These are phyloP conservation scores for Clarias fuscus DNA, from an alignment of 2,797 vertebrate species.

Conservation along the genomic window DNA sequence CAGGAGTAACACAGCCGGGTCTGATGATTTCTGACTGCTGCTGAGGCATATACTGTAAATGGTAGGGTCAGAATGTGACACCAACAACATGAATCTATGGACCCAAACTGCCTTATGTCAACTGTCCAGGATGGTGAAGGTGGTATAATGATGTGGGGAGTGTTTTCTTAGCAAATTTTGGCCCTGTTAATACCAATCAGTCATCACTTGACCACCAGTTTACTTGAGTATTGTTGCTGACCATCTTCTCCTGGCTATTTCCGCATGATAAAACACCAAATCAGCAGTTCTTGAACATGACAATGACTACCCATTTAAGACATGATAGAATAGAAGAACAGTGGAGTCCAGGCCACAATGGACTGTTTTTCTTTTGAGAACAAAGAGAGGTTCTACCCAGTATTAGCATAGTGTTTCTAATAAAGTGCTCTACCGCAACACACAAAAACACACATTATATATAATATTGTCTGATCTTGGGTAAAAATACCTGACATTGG, in stretches of 20 bases:
- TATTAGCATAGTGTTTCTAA: neutral
- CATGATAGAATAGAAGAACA: neutral
- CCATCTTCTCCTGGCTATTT: neutral
- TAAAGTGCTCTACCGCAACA: neutral
- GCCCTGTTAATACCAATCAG: neutral
- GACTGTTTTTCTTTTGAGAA: neutral
- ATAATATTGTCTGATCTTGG: neutral
- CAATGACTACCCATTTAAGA: neutral
- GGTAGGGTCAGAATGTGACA: neutral
- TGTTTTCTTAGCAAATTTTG: neutral
- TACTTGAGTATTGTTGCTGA: neutral
- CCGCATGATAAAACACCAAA: neutral
- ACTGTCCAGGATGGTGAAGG: neutral
- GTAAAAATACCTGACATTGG: conserved; percentile 68
- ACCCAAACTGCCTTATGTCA: neutral
- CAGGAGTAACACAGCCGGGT: neutral
- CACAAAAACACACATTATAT: neutral
- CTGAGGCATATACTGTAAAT: neutral
- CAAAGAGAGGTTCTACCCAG: neutral
- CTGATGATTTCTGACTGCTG: neutral
- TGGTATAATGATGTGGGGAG: neutral
- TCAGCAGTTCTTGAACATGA: neutral
- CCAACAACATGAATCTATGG: neutral
- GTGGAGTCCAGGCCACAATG: neutral
- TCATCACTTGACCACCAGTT: neutral